phyloP scores from a whole-genome alignment of 2,113 vertebrate genomes.

The Amphilophus citrinellus region DNA sequence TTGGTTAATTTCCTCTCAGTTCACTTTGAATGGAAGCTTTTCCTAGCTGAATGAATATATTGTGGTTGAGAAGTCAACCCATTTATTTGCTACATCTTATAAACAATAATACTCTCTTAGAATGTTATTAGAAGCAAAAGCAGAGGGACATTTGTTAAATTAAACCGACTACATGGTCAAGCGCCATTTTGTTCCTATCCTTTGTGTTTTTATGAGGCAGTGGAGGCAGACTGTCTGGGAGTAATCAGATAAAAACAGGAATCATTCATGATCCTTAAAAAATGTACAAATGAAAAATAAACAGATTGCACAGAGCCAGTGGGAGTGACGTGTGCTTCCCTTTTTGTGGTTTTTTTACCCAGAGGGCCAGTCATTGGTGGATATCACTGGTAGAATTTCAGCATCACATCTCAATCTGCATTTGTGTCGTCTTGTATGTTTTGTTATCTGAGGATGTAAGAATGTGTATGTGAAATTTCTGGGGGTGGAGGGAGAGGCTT shows the following conservation, averaged over 20 bases:
- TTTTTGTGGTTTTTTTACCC: conserved; percentile 66
- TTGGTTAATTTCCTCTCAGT: conserved; percentile 53
- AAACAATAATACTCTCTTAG: conserved; percentile 45
- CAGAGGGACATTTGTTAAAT: conserved; percentile 71
- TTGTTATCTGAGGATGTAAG: conserved; percentile 60
- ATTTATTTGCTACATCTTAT: conserved; percentile 41
- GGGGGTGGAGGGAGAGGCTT: conserved; percentile 37
- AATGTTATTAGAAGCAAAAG: conserved; percentile 39
- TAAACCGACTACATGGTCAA: conserved; percentile 56
- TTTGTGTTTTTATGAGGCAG: conserved; percentile 74
- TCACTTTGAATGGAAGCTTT: conserved; percentile 60
- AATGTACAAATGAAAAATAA: conserved; percentile 83
- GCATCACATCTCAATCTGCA: conserved; percentile 60
- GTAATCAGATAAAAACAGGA: conserved; percentile 82
- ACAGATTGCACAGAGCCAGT: conserved; percentile 69
- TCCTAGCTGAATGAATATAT: conserved; percentile 46
- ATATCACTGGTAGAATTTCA: conserved; percentile 60
- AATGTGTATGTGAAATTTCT: conserved; percentile 54
- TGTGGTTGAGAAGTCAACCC: conserved; percentile 31
- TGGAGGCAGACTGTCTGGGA: conserved; percentile 81
- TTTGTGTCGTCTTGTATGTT: conserved; percentile 65
- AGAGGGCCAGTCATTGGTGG: conserved; percentile 64
- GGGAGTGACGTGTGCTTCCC: conserved; percentile 63
- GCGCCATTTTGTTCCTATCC: conserved; percentile 60
- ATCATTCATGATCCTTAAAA: conserved; percentile 81